These are phyloP conservation scores for Drosophila phalerata DNA, from an alignment of 2,888 invertebrate genomes.

Conservation along the genomic window DNA sequence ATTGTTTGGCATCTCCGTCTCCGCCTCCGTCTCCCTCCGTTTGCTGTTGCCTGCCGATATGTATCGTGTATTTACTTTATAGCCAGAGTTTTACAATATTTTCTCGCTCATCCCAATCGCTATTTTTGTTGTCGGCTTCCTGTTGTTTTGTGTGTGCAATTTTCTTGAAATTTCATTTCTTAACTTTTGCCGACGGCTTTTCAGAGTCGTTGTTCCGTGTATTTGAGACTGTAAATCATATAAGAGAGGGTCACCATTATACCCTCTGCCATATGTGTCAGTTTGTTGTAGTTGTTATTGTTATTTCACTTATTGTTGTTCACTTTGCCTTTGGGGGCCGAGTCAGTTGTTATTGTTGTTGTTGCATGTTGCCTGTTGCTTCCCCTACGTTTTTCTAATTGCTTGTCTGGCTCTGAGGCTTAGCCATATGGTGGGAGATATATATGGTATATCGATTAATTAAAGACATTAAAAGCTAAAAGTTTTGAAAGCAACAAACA, in stretches of 20 bases:
- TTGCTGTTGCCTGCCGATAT: conserved; percentile 34
- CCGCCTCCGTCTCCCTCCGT: conserved; percentile 14
- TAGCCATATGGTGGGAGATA: conserved; percentile 10
- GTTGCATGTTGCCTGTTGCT: conserved; percentile 8
- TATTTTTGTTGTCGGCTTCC: conserved; percentile 49
- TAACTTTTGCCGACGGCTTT: conserved; percentile 73
- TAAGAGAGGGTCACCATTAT: conserved; percentile 7
- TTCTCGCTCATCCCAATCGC: conserved; percentile 43
- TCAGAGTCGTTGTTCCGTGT: conserved; percentile 40
- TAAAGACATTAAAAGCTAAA: conserved; percentile 74
- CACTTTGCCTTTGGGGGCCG: conserved; percentile 2
- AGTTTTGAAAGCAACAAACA: conserved; percentile 39
- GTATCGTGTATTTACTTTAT: conserved; percentile 72
- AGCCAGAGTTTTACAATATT: conserved; percentile 77
- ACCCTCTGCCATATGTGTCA: conserved; percentile 35
- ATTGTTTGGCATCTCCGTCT: conserved; percentile 18
- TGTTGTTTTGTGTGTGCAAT: conserved; percentile 77
- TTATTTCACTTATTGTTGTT: not conserved
- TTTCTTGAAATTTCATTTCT: conserved; percentile 81
- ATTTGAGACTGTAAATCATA: conserved; percentile 73
- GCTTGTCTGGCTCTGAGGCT: conserved; percentile 61
- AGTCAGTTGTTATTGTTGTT: conserved; percentile 26
- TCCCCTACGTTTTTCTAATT: conserved; percentile 65
- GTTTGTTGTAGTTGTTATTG: conserved; percentile 1
- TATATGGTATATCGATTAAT: conserved; percentile 67